Conservation (phyloP, 92 coral and sea anemone genomes). For the Palythoa grandis region DNA sequence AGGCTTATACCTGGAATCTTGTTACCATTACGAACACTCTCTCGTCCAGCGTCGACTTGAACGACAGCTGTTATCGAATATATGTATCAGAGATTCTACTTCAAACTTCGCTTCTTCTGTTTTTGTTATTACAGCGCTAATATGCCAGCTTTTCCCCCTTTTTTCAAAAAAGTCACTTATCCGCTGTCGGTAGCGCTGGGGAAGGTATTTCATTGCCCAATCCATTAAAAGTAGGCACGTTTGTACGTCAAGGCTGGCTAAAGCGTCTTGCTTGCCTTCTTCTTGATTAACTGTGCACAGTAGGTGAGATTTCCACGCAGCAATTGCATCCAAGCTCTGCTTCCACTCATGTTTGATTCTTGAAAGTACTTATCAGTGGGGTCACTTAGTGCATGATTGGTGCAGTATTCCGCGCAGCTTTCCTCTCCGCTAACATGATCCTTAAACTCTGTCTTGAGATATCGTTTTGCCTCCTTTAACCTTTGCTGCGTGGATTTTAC, state of each 20-base stretch:
- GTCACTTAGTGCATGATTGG: slow-evolving; percentile 60
- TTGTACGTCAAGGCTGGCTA: slow-evolving; percentile 41
- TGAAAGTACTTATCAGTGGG: slow-evolving; percentile 43
- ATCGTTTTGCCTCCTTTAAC: slow-evolving; percentile 58
- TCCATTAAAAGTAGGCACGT: slow-evolving; percentile 50
- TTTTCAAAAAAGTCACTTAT: slow-evolving; percentile 57
- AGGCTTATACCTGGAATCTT: slow-evolving; percentile 26
- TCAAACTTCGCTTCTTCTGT: slow-evolving; percentile 40
- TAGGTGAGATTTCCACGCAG: slow-evolving; percentile 57
- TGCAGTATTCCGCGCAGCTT: slow-evolving; percentile 66
- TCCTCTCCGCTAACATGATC: slow-evolving; percentile 63
- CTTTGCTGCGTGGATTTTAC: slow-evolving; percentile 40
- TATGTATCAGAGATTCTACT: slow-evolving; percentile 49
- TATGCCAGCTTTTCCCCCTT: slow-evolving; percentile 59
- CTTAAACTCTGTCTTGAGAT: slow-evolving; percentile 67
- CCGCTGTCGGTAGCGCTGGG: slow-evolving; percentile 50
- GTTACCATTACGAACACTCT: neutral
- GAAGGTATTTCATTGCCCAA: slow-evolving; percentile 60
- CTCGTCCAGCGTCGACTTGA: slow-evolving; percentile 10
- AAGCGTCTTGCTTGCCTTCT: slow-evolving; percentile 58
- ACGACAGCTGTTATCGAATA: slow-evolving; percentile 20
- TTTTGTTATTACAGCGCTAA: slow-evolving; percentile 50
- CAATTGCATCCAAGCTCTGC: slow-evolving; percentile 48
- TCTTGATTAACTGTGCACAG: slow-evolving; percentile 51
- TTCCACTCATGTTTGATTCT: slow-evolving; percentile 53